Base-by-base conservation (phyloP, 2,888 invertebrate species). In the Dermolepida albohirtum region DNA sequence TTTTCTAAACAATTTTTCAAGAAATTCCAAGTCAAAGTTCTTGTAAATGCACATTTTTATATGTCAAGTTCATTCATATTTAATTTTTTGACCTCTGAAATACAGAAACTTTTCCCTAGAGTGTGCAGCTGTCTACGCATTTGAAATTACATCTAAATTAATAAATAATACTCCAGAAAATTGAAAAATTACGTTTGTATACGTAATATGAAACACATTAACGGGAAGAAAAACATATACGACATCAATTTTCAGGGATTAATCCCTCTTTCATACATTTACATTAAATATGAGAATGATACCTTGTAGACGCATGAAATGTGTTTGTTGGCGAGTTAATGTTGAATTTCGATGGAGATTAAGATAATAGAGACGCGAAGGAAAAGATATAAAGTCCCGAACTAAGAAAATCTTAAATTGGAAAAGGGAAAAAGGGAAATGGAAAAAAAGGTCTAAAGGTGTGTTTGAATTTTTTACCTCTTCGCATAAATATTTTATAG, bases 391-490 rank as follows among this genome's bases (percentile, higher is more conserved):
- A 49, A 17, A 49, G 17, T n/a, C 22, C 49, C 11, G 49, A 22
- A 11, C 17, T 49, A 16, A 17, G 49, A 22, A 22, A 49, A 49
- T 22, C 22, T 14, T 34, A 34, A 34, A 52, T 52, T 34, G 51
- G 34, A 6, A 34, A 34, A 12, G 12, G 34, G 51, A 2, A 47
- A 22, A 16, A 49, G 22, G 22, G 22, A 22, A 49, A 49, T 0
- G 11, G 22, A 11, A 11, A 2, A 17, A 49, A 49, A 49, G 49
- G 51, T 12, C 12, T 14, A 34, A 34, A 52, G 51, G 51, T 34
- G 51, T 34, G 51, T 52, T 52, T 52, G 51, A 52, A 52, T 52
- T 52, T 52, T 52, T 52, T 49, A 52, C 51, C 29, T 52, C 51
- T 22, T 34, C 51, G 51, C 29, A 52, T 52, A 52, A 52, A 52